phyloP scores from a whole-genome alignment of 64 coral and sea anemone species.

The Cladopsammia gracilis region DNA sequence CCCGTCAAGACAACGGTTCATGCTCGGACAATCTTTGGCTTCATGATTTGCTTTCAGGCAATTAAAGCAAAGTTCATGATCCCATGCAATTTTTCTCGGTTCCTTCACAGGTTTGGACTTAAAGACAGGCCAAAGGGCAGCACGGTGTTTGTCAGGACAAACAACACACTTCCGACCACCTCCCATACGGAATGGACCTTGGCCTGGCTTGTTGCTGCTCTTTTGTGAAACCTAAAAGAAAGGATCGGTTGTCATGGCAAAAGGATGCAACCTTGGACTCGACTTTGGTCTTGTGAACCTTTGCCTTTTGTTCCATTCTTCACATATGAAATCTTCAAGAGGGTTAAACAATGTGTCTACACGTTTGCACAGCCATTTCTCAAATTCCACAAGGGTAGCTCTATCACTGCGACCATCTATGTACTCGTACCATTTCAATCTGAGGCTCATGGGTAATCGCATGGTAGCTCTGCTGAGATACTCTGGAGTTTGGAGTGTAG shows the following conservation, averaged over 20 bases:
- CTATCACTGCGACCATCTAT: not conserved
- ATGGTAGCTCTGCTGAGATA: conserved; percentile 40
- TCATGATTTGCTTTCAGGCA: not conserved
- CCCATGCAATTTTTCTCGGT: not conserved
- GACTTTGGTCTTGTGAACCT: not conserved
- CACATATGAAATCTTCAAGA: conserved; percentile 22
- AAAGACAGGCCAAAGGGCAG: not conserved
- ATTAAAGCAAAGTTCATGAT: no score
- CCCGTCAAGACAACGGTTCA: not conserved
- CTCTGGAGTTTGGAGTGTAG: conserved; percentile 22
- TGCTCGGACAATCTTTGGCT: not conserved
- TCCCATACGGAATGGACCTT: not conserved
- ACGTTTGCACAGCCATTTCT: conserved; percentile 3
- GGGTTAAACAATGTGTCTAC: conserved; percentile 36
- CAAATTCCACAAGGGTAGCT: not conserved
- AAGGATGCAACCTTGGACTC: not conserved
- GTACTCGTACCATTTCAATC: not conserved
- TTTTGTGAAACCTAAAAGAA: not conserved
- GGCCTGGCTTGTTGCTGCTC: not conserved
- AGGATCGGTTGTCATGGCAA: not conserved
- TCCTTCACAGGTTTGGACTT: not conserved
- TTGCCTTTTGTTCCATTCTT: conserved; percentile 23
- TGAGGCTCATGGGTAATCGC: not conserved
- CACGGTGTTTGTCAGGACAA: not conserved
- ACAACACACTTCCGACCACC: not conserved